A percentile compares a stretch with the other conserved stretches of the same genome.
These are phyloP conservation scores for Stegastes partitus DNA, from an alignment of 2,113 vertebrate genomes.

Conservation along the genomic window DNA sequence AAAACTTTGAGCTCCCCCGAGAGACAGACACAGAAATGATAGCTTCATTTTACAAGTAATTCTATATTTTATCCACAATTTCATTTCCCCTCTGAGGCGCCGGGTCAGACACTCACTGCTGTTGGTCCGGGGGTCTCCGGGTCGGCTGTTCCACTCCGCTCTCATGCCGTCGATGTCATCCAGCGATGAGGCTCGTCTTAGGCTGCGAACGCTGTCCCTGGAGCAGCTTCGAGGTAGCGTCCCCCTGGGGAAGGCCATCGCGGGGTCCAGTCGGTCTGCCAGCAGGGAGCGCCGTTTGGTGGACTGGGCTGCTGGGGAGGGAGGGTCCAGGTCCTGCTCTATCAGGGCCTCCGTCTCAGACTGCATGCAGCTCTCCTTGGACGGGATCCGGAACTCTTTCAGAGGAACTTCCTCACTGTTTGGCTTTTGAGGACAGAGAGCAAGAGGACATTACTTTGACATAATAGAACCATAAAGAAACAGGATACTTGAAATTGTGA, in stretches of 20 bases:
- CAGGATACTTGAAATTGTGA: neutral
- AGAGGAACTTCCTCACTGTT: slow-evolving; percentile 88
- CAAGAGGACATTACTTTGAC: slow-evolving; percentile 9
- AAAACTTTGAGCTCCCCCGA: too few species aligned
- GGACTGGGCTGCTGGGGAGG: slow-evolving; percentile 70
- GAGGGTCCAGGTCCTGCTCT: slow-evolving; percentile 84
- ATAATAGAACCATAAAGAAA: neutral
- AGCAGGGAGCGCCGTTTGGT: slow-evolving; percentile 75
- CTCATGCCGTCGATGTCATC: slow-evolving; percentile 89
- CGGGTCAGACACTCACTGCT: slow-evolving; percentile 83
- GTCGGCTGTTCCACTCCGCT: slow-evolving; percentile 85
- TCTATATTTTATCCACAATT: slow-evolving; percentile 10
- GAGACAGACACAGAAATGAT: too few species aligned
- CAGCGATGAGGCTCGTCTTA: slow-evolving; percentile 90
- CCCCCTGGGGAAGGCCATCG: slow-evolving; percentile 74
- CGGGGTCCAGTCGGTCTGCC: slow-evolving; percentile 79
- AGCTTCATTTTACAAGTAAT: neutral
- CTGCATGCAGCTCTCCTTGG: slow-evolving; percentile 87
- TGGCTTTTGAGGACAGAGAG: slow-evolving; percentile 76
- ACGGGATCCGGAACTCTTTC: slow-evolving; percentile 87
- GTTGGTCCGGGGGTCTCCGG: slow-evolving; percentile 81
- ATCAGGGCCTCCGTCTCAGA: slow-evolving; percentile 90
- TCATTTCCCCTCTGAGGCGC: too few species aligned
- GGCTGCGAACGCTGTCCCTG: slow-evolving; percentile 84
- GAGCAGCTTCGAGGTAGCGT: slow-evolving; percentile 80